A percentile compares a stretch with the other conserved stretches of the same genome.
Evolutionary conservation across 2,113 vertebrate species (phyloP).

Genomic region (Phoxinus phoxinus): DNA sequence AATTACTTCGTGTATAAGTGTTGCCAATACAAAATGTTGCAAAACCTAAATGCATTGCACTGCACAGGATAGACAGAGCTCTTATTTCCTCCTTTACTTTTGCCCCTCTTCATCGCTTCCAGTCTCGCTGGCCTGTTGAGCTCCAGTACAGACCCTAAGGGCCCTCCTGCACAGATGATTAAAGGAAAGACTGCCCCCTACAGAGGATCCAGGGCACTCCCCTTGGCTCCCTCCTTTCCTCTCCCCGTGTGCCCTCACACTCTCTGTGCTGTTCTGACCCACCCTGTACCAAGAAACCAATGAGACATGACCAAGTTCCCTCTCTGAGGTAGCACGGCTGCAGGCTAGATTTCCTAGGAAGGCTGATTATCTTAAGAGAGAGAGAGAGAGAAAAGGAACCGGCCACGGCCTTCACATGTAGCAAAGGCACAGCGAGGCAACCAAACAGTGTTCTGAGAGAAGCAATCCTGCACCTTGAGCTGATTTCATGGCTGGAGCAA

Average conservation of each 20-base stretch:
- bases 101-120: conserved; percentile 21
- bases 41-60: not conserved
- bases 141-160: conserved; percentile 32
- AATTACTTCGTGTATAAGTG: not conserved
- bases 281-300: conserved; percentile 57
- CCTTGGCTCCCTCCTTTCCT: conserved; percentile 41
- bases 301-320: conserved; percentile 60
- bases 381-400: conserved; percentile 45
- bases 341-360: conserved; percentile 50
- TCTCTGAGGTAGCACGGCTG: conserved; percentile 53
- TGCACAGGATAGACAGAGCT: not conserved
- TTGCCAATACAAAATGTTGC: not conserved
- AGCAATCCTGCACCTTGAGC: conserved; percentile 54
- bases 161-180: conserved; percentile 46
- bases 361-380: conserved; percentile 54
- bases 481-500: conserved; percentile 63
- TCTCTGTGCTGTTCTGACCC: conserved; percentile 51
- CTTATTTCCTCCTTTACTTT: conserved; percentile 35
- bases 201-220: conserved; percentile 55
- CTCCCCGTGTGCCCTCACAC: conserved; percentile 40
- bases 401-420: conserved; percentile 44
- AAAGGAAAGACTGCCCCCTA: conserved; percentile 60
- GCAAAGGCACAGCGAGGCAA: conserved; percentile 36
- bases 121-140: conserved; percentile 47
- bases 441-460: conserved; percentile 37